These are phyloP conservation scores for Pelecanoides urinatrix DNA, from an alignment of 2,113 vertebrate genomes.

Conservation along the genomic window DNA sequence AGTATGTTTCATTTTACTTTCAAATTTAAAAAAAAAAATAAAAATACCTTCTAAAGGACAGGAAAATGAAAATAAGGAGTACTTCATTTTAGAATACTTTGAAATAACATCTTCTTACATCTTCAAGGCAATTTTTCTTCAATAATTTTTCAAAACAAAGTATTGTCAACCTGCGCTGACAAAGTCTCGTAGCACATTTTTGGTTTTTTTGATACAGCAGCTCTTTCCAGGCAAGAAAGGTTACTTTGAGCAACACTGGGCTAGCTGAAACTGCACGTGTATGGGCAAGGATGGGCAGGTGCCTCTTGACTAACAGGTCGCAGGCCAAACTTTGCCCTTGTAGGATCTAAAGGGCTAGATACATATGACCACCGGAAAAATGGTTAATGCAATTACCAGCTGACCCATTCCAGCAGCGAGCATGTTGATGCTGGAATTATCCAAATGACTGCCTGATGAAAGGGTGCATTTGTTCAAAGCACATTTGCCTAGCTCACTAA, in stretches of 20 bases:
- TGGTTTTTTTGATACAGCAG: neutral
- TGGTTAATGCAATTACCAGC: conserved; percentile 10
- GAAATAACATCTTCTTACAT: neutral
- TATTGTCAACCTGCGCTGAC: neutral
- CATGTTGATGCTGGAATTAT: conserved; percentile 9
- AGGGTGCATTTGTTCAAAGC: conserved; percentile 61
- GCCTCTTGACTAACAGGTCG: neutral
- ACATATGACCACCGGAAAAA: neutral
- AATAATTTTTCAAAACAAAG: neutral
- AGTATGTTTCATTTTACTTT: neutral
- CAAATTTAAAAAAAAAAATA: neutral
- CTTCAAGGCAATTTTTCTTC: neutral
- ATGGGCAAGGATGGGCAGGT: neutral
- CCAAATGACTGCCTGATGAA: conserved; percentile 60
- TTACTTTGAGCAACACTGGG: neutral
- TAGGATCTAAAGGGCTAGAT: neutral
- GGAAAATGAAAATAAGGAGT: neutral
- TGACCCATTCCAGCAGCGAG: neutral
- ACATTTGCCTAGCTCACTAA: conserved; percentile 57
- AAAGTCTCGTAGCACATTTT: neutral
- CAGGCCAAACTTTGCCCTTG: neutral
- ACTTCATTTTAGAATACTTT: neutral
- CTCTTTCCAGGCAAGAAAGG: neutral
- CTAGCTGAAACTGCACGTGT: neutral
- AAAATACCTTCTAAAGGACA: neutral